These are phyloP conservation scores for Sesamia nonagrioides DNA, from an alignment of 1,140 invertebrate species.

Conservation along the genomic window DNA sequence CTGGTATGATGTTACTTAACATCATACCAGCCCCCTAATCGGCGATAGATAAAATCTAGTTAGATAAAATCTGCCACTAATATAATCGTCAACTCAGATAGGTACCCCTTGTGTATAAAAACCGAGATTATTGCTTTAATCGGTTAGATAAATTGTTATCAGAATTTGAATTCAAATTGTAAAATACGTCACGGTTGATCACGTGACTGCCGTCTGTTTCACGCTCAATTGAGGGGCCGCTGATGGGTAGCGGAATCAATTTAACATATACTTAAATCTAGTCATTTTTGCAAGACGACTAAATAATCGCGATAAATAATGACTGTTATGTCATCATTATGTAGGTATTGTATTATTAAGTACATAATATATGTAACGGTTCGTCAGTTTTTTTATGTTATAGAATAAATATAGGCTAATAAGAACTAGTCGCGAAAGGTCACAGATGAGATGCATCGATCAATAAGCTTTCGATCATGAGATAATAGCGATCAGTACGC, in stretches of 20 bases:
- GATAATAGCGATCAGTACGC: too few relatives aligned
- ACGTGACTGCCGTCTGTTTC: slow-evolving; percentile 24
- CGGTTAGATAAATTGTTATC: not conserved
- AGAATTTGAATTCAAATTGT: slow-evolving; percentile 9
- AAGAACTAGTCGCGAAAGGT: too few relatives aligned
- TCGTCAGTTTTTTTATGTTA: too few relatives aligned
- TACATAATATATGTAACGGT: too few relatives aligned
- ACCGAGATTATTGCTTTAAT: slow-evolving; percentile 20
- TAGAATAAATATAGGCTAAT: too few relatives aligned
- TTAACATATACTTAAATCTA: not conserved
- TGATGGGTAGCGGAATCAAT: slow-evolving; percentile 22
- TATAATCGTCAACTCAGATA: not conserved
- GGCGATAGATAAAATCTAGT: not conserved
- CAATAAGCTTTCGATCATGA: too few relatives aligned
- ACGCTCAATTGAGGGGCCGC: slow-evolving; percentile 37
- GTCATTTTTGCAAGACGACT: too few relatives aligned
- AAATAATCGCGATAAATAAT: too few relatives aligned
- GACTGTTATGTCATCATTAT: too few relatives aligned
- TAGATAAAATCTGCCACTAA: not conserved
- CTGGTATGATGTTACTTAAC: not conserved
- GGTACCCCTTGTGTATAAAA: not conserved
- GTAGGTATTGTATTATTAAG: too few relatives aligned
- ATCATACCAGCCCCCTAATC: too few relatives aligned
- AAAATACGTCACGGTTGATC: slow-evolving; percentile 22
- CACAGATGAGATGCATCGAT: too few relatives aligned